A percentile compares a stretch with the other conserved stretches of the same genome.
These are phyloP conservation scores for Hydractinia symbiolongicarpus DNA, from an alignment of 30 jellyfish, hydroid and myxozoan genomes.

Conservation along the genomic window DNA sequence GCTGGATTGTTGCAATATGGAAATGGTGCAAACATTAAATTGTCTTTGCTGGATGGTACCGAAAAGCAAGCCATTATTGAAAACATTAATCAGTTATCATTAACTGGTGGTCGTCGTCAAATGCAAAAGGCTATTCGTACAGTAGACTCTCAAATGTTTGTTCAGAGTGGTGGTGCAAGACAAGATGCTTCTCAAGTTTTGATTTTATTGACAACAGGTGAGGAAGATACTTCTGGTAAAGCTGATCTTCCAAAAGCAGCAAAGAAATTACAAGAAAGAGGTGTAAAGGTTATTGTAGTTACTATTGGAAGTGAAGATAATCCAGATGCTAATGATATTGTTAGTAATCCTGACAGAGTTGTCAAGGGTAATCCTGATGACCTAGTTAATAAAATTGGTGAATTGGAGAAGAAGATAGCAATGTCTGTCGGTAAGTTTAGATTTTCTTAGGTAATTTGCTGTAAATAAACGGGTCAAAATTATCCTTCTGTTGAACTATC, in stretches of 20 bases:
- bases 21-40: constrained; percentile 36
- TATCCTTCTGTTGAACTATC: too few species aligned
- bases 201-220: constrained; percentile 61
- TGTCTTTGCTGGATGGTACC: constrained; percentile 34
- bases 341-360: constrained; percentile 20
- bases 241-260: constrained; percentile 53
- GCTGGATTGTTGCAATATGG: constrained; percentile 59
- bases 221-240: constrained; percentile 37
- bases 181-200: constrained; percentile 37
- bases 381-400: constrained; percentile 40
- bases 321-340: constrained; percentile 10
- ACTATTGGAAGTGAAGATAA: constrained; percentile 51
- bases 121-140: constrained; percentile 44
- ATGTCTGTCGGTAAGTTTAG: background rate
- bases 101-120: constrained; percentile 65
- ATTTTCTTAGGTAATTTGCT: too few species aligned
- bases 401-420: constrained; percentile 48
- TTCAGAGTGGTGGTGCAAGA: constrained; percentile 27
- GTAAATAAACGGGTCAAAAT: too few species aligned
- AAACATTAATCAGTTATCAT: background rate
- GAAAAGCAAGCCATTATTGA: background rate
- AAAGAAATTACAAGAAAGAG: constrained; percentile 30
- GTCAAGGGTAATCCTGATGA: constrained; percentile 22
- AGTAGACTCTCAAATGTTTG: constrained; percentile 26
- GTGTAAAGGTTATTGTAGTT: constrained; percentile 52